Evolutionary conservation across 2,797 vertebrate genomes (phyloP).

Genomic region (Cyclopterus lumpus): DNA sequence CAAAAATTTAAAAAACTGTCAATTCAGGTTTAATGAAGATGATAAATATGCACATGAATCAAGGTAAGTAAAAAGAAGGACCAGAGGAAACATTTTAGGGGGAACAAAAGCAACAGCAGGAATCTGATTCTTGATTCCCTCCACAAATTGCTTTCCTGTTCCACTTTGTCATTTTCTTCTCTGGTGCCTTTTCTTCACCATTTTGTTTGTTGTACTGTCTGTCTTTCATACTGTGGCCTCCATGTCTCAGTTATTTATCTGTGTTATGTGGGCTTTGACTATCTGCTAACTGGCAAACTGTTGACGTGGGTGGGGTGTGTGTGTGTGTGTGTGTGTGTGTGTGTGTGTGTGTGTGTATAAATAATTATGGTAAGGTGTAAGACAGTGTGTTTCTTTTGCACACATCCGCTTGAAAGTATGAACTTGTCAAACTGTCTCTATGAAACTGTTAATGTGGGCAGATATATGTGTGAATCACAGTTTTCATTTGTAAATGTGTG

Average conservation of each 20-base stretch:
- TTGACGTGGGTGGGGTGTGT: not conserved
- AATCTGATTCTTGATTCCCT: conserved; percentile 38
- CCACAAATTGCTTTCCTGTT: conserved; percentile 26
- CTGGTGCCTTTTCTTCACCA: conserved; percentile 21
- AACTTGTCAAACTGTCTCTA: conserved; percentile 56
- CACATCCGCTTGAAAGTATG: conserved; percentile 45
- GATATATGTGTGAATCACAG: conserved; percentile 63
- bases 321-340: conserved; percentile 11
- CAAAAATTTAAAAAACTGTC: not conserved
- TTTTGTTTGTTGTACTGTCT: conserved; percentile 38
- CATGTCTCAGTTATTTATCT: conserved; percentile 33
- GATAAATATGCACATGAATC: conserved; percentile 1
- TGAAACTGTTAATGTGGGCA: conserved; percentile 58
- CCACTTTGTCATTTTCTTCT: conserved; percentile 43
- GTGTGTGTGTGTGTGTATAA: conserved; percentile 28
- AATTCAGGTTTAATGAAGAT: not conserved
- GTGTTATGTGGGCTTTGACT: conserved; percentile 42
- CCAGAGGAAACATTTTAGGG: conserved; percentile 2
- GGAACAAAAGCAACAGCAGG: conserved; percentile 7
- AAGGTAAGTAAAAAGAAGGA: not conserved
- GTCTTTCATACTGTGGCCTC: conserved; percentile 31
- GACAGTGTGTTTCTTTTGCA: conserved; percentile 37
- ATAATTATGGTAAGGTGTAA: conserved; percentile 55
- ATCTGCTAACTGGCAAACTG: conserved; percentile 48
- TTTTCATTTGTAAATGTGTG: conserved; percentile 55